These are phyloP conservation scores for Ophonus ardosiacus DNA, from an alignment of 2,888 invertebrate species.

Conservation along the genomic window DNA sequence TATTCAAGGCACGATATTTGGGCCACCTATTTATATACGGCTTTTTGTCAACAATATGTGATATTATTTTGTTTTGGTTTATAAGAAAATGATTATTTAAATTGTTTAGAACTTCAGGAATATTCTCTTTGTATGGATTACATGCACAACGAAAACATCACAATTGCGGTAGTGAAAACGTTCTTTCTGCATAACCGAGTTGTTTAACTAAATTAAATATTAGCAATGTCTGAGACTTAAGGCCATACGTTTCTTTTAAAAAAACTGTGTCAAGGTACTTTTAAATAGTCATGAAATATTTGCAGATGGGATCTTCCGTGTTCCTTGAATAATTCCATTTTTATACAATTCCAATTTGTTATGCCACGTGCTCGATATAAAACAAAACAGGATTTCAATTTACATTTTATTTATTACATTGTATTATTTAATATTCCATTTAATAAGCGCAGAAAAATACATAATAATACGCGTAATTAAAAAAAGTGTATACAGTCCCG, in stretches of 20 bases:
- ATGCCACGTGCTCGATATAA: not conserved
- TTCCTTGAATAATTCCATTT: conserved; percentile 32
- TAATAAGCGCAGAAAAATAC: not conserved
- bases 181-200: not conserved
- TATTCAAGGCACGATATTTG: too few species aligned
- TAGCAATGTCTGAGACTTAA: conserved; percentile 3
- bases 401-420: not conserved
- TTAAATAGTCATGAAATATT: conserved; percentile 38
- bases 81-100: too few species aligned
- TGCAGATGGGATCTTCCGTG: conserved; percentile 12
- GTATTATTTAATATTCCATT: not conserved
- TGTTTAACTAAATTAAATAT: conserved; percentile 30
- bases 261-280: conserved; percentile 28
- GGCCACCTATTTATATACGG: too few species aligned
- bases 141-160: not conserved
- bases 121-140: not conserved
- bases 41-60: too few species aligned
- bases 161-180: not conserved
- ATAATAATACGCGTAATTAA: not conserved
- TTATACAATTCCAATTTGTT: conserved; percentile 2
- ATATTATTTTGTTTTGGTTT: too few species aligned
- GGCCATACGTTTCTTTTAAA: not conserved
- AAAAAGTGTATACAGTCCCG: too few species aligned
- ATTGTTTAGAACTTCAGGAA: not conserved
- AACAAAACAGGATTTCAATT: not conserved